Base-by-base conservation (phyloP, 92 coral and sea anemone species). In the Zoanthus sansibaricus region DNA sequence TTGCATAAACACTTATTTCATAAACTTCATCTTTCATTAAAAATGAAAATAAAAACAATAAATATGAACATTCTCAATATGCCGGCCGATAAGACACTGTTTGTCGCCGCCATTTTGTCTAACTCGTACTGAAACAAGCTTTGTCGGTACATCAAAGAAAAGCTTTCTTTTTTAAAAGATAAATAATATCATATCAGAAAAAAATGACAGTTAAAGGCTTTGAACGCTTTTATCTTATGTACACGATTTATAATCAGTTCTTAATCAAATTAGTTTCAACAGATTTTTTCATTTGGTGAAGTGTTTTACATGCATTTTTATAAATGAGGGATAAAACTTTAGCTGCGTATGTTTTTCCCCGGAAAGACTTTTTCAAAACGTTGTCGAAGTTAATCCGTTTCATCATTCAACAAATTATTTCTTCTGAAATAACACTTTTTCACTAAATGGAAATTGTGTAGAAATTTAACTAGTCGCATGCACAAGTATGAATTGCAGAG, bases 101-200 rank as follows among this genome's bases (percentile, higher is more conserved):
- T 11, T 12, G 16, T 14, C 74, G 74, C 31, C 74, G 31, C 25
- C 25, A 25, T 25, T 31, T 69, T 69, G 45, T 69, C 74, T 69
- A 33, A 18, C 30, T 67, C 13, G 9, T 16, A 9, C 31, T 31
- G 46, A 7, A 69, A 69, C 1, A 9, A 33, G 25, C 25, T 62
- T 49, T 49, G 12, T 7, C 74, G 74, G 74, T 33, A 69, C 42
- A 69, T 69, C 74, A 69, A 69, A 69, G 74, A 69, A 69, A 69
- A 69, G 31, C 74, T 11, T 69, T 69, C 46, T 9, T 5, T 12
- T 5, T 17, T 25, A 25, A 25, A 58, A 32, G 12, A 69, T 20
- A 25, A 69, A 30, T 33, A 21, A 49, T 7, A 30, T 69, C 46
- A 69, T 31, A 10, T 69, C 14, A 69, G 6, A 32, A 13, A 8